Evolutionary conservation across 2,113 vertebrate species (phyloP), one percentile per base, ranked within the genome.

Genomic region (Misgurnus anguillicaudatus): DNA sequence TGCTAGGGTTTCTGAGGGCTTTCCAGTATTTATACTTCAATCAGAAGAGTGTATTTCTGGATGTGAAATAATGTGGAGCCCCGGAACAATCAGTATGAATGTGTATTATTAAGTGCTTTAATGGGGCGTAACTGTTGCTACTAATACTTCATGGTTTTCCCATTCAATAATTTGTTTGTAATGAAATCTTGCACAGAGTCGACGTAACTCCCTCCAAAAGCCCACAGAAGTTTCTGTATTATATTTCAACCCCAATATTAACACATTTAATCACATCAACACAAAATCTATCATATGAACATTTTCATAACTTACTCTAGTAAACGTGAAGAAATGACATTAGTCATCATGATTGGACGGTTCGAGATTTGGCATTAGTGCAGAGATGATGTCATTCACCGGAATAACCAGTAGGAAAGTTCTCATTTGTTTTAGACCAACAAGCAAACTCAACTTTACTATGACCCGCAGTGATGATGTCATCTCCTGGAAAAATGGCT

Each of bases 401-500:
- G 0, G 66, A 36, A 36, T 60, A 38, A 75, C 64, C 74, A 17
- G 61, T 61, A 73, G 69, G 77, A 77, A 79, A 64, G 45, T 62
- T 78, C 61, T 79, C 47, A 72, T 85, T 74, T 77, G 68, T 75
- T 65, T 75, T 38, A 80, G 74, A 86, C 77, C 67, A 80, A 75
- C 69, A 84, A 80, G n/a, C 84, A 77, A 78, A 66, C 62, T 62
- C 70, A 67, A 78, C 79, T 53, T 77, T 68, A n/a, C 6, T 21
- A 24, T 31, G 48, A 55, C 42, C 55, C 19, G 31, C 67, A 4
- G 38, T 47, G 65, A 62, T 68, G 72, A 83, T 38, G 67, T 82
- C 58, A 24, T 80, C 75, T 76, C 79, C 85, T 82, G 79, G 86
- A 83, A 82, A 84, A 82, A 83, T 75, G 11, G 63, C 75, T 75